Conservation (phyloP, 2,113 vertebrate species). For the Brachypodius melanocephalos region DNA sequence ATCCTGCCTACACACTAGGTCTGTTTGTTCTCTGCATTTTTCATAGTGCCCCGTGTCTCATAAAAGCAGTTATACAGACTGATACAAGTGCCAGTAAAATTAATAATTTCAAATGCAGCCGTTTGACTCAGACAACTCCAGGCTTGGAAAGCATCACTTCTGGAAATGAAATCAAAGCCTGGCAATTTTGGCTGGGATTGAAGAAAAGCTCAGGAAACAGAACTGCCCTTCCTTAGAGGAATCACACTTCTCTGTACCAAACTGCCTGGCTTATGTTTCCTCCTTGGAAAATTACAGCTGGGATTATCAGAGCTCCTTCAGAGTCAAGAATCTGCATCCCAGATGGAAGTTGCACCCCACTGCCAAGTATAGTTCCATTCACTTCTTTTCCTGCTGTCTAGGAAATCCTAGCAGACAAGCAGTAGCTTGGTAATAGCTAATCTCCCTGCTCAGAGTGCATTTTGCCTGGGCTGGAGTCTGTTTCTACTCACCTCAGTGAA, state of each 20-base stretch:
- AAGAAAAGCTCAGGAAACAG: not conserved
- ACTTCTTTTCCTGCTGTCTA: not conserved
- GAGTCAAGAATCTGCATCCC: not conserved
- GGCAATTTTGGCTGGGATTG: not conserved
- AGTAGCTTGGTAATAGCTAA: not conserved
- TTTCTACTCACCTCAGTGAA: not conserved
- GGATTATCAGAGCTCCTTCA: not conserved
- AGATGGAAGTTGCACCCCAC: not conserved
- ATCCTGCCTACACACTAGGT: not conserved
- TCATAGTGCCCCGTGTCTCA: not conserved
- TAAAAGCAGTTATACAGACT: not conserved
- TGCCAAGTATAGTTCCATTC: not conserved
- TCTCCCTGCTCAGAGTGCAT: accelerated
- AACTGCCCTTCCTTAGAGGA: not conserved
- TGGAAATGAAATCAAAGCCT: not conserved
- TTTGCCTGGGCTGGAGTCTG: not conserved
- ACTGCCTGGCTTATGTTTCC: not conserved
- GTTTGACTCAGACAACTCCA: not conserved
- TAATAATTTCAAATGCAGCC: not conserved
- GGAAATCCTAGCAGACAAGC: not conserved
- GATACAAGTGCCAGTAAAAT: not conserved
- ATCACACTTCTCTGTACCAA: not conserved
- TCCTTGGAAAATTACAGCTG: not conserved
- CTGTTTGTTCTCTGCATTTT: not conserved
- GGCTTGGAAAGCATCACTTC: not conserved